Evolutionary conservation across 1,140 invertebrate species (phyloP).

Genomic region (Araneus ventricosus): DNA sequence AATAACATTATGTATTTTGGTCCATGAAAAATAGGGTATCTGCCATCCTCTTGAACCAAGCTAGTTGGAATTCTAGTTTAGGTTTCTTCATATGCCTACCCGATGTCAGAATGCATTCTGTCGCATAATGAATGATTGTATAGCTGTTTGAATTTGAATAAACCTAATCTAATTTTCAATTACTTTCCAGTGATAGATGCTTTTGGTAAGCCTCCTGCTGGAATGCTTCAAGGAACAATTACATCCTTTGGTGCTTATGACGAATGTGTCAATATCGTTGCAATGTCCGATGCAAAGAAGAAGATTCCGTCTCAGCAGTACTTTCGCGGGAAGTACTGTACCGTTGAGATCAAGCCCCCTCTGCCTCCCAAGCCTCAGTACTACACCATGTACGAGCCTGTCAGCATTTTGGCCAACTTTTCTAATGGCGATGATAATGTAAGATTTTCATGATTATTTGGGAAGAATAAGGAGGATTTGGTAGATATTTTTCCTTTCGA

Average conservation of each 20-base stretch:
- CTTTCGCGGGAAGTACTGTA: constrained; percentile 76
- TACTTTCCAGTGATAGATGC: constrained; percentile 77
- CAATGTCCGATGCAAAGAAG: constrained; percentile 50
- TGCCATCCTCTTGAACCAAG: too few species aligned
- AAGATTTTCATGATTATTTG: background rate
- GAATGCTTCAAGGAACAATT: constrained; percentile 76
- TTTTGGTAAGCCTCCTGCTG: constrained; percentile 77
- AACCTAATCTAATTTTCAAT: background rate
- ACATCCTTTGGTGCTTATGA: constrained; percentile 77
- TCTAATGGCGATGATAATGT: constrained; percentile 71
- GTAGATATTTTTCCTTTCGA: too few species aligned
- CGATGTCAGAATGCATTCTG: too few species aligned
- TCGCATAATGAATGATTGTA: too few species aligned
- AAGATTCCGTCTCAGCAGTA: constrained; percentile 59
- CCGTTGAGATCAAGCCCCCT: constrained; percentile 75
- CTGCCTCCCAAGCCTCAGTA: constrained; percentile 75
- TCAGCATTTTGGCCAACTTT: constrained; percentile 71
- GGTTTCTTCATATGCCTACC: too few species aligned
- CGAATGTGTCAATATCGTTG: constrained; percentile 77
- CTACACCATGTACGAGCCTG: constrained; percentile 72
- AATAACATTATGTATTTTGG: too few species aligned
- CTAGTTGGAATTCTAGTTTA: too few species aligned
- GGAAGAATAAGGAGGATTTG: too few species aligned
- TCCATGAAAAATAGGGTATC: too few species aligned
- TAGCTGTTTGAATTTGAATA: too few species aligned